phyloP scores from a whole-genome alignment of 2,797 vertebrate genomes.

The Neosilurus mollespiculum region DNA sequence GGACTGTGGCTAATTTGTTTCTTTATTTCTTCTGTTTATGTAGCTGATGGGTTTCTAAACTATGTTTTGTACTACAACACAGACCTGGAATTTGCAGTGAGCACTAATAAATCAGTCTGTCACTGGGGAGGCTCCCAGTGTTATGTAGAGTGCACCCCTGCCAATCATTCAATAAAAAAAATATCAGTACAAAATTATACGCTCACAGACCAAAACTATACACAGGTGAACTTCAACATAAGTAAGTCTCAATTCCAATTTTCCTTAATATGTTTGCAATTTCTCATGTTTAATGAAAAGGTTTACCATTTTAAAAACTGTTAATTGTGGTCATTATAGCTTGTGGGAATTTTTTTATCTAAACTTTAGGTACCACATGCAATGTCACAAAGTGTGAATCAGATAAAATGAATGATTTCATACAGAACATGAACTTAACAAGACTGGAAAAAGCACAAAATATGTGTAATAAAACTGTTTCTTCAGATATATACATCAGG shows the following conservation, averaged over 20 bases:
- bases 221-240: background rate
- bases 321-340: background rate
- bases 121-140: background rate
- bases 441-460: slow-evolving; percentile 7
- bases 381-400: slow-evolving; percentile 13
- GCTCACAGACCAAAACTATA: background rate
- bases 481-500: background rate
- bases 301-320: background rate
- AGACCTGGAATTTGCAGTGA: background rate
- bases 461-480: background rate
- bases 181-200: too few relatives aligned
- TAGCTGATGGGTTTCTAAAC: background rate
- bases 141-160: slow-evolving; percentile 14
- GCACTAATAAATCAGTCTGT: background rate
- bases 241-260: slow-evolving; percentile 18
- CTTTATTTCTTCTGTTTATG: background rate
- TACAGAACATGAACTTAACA: background rate
- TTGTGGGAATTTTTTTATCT: too few relatives aligned
- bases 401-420: background rate
- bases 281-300: background rate
- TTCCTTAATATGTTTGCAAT: background rate
- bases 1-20: background rate
- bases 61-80: background rate
- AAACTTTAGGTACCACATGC: background rate
- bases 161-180: background rate